Evolutionary conservation across 1,140 invertebrate species (phyloP), one percentile per base, ranked within the genome.

Genomic region (Hirudo medicinalis): DNA sequence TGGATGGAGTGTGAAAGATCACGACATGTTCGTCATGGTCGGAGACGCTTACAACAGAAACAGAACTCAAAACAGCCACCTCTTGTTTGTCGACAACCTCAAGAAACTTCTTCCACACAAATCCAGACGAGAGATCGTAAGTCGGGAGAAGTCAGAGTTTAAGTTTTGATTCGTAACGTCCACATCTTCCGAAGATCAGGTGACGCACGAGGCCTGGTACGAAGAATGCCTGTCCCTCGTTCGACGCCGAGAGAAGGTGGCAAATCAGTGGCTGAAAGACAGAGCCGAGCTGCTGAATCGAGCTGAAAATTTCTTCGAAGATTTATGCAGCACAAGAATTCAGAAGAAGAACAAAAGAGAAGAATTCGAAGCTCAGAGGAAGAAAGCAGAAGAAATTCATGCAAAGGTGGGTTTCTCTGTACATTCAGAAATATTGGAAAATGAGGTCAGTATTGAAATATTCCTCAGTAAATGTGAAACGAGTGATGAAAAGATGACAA

Each of bases 121-220:
- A 72, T 72, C 76, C 1, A 77, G 76, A 49, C 15, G 57, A 54
- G 74, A 79, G 43, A 67, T 80, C 74, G 79, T 80, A 73, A 75
- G 72, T 40, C 9, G 17, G 9, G 17, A 11, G 32, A 22, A 25
- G 60, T 63, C 19, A 19, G 60, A 63, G 17, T 15, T 27, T 63
- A 32, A 63, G 60, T 27, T 9, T 15, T 6, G 60, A 27, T 20
- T 20, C 1, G 19, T 27, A 63, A 63, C 1, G 19, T 19, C 25
- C 25, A 1, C 19, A 63, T 63, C 19, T 13, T 27, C 9, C 0
- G 13, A 27, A 63, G 27, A 36, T 54, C 49, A 80, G 79, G 76
- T 79, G 15, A 74, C 75, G 6, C 80, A 81, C 76, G 79, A 80
- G 67, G 75, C 78, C 36, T 81, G 80, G 80, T 78, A 77, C 75